Conservation (phyloP, 1,140 invertebrate species). For the Schlechtendalia chinensis region DNA sequence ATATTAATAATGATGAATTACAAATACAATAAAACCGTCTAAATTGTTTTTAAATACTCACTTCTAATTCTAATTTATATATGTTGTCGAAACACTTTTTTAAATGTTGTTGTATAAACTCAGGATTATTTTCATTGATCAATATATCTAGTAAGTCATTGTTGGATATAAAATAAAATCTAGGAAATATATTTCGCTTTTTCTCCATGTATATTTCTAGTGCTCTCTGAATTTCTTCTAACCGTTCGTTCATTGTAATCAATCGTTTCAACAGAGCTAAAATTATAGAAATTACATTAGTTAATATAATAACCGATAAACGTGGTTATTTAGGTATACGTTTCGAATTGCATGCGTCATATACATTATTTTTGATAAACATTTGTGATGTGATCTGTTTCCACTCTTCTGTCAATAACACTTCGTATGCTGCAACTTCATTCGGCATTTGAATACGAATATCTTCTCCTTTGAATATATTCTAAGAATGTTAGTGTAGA, state of each 20-base stretch:
- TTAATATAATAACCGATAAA: background rate
- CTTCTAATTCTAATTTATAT: constrained; percentile 61
- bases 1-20: background rate
- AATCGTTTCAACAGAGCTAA: constrained; percentile 21
- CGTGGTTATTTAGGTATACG: background rate
- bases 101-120: constrained; percentile 70
- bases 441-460: constrained; percentile 77
- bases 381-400: constrained; percentile 66
- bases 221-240: constrained; percentile 57
- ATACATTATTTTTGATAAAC: constrained; percentile 53
- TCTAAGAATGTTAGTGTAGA: constrained; percentile 55
- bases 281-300: background rate
- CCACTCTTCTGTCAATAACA: constrained; percentile 70
- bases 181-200: constrained; percentile 77
- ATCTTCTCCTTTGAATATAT: constrained; percentile 81
- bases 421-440: constrained; percentile 73
- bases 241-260: background rate
- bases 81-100: constrained; percentile 79
- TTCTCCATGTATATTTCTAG: constrained; percentile 81
- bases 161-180: constrained; percentile 86
- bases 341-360: constrained; percentile 52
- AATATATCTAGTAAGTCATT: constrained; percentile 84
- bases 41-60: background rate
- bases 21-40: background rate
- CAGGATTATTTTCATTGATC: constrained; percentile 76